These are phyloP conservation scores for Stigmatopora nigra DNA, from an alignment of 2,113 vertebrate genomes.

Conservation along the genomic window DNA sequence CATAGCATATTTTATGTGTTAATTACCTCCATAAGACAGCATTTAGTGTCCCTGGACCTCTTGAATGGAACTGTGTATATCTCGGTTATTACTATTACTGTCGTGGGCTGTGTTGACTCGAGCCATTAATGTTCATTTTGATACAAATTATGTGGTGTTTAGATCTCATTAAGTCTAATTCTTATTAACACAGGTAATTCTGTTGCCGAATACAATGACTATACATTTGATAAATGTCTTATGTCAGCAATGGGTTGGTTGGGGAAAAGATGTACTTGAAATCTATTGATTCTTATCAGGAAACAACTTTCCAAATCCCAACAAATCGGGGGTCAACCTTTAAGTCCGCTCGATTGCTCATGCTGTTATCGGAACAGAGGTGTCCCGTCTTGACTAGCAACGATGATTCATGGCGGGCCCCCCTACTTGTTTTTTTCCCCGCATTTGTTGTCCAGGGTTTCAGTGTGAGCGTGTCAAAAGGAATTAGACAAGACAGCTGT, in stretches of 20 bases:
- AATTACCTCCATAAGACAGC: not conserved
- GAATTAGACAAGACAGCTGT: constrained; percentile 69
- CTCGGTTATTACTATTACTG: not conserved
- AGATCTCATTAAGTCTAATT: not conserved
- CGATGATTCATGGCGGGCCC: constrained; percentile 10
- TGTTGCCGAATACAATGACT: not conserved
- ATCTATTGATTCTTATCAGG: not conserved
- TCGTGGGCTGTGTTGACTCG: not conserved
- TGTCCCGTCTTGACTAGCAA: constrained; percentile 12
- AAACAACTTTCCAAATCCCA: not conserved
- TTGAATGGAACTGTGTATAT: not conserved
- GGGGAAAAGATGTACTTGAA: not conserved
- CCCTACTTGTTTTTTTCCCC: constrained; percentile 22
- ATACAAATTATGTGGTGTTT: not conserved
- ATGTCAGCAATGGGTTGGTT: not conserved
- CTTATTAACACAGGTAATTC: too few species aligned
- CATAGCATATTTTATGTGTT: not conserved
- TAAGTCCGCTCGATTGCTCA: constrained; percentile 6
- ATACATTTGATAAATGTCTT: not conserved
- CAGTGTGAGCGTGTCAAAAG: constrained; percentile 36
- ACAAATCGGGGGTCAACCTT: not conserved
- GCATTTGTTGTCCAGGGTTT: constrained; percentile 54
- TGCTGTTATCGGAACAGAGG: constrained; percentile 18
- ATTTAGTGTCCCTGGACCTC: not conserved
- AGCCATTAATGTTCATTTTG: not conserved